Conservation (phyloP, 2,797 vertebrate genomes). For the Hydrolagus colliei region DNA sequence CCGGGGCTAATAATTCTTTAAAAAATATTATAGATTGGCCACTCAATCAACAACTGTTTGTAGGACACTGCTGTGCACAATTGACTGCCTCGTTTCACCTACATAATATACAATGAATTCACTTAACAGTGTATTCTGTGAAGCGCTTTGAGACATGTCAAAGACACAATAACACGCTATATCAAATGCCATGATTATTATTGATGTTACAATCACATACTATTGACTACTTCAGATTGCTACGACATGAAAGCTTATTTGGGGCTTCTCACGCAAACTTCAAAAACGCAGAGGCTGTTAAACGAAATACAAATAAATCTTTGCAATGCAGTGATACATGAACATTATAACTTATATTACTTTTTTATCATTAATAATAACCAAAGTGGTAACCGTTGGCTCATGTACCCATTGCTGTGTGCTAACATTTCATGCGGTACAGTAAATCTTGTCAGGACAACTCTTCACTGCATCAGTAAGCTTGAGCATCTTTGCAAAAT, state of each 20-base stretch:
- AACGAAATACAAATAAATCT: not conserved
- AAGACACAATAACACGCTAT: too few species aligned
- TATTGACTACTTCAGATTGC: not conserved
- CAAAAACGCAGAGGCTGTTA: not conserved
- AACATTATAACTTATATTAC: not conserved
- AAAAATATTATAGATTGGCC: too few species aligned
- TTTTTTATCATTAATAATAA: not conserved
- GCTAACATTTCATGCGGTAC: not conserved
- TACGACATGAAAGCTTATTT: not conserved
- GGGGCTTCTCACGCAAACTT: not conserved
- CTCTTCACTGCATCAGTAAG: not conserved
- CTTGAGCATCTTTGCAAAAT: slow-evolving; percentile 10
- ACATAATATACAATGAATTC: too few species aligned
- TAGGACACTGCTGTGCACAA: too few species aligned
- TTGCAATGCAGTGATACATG: not conserved
- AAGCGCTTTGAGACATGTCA: too few species aligned
- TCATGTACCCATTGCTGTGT: not conserved
- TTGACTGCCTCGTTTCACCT: too few species aligned
- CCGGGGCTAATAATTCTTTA: too few species aligned
- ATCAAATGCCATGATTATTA: too few species aligned
- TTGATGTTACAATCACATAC: too few species aligned
- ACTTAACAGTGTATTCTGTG: too few species aligned
- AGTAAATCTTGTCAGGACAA: not conserved
- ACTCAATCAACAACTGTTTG: too few species aligned
- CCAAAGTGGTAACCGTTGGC: not conserved